Evolutionary conservation across 2,888 invertebrate genomes (phyloP), one percentile per base, ranked within the genome.

Genomic region (Pheosia gnoma): DNA sequence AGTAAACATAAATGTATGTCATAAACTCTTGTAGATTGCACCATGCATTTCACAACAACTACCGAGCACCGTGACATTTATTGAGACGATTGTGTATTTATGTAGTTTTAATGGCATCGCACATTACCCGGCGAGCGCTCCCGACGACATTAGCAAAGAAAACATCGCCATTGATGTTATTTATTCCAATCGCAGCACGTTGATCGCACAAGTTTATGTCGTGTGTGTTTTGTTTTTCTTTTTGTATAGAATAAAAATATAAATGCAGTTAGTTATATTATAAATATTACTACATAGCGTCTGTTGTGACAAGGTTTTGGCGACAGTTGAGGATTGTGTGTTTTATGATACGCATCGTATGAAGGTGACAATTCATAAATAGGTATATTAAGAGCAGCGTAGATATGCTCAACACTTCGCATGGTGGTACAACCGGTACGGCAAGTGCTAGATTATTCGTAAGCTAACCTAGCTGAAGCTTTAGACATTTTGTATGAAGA

Each of bases 61-160:
- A 79, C 77, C 71, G 60, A 70, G 61, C 63, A 58, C 59, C 66
- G 67, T 75, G 68, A 72, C 72, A 62, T 91, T 91, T 91, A 90
- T 89, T 86, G 87, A 88, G 85, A 86, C 86, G 86, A 88, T 88
- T 82, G 84, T 83, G 85, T 91, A 92, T 92, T 93, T 93, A 90
- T 92, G 89, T 86, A 74, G 82, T 90, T 91, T 92, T 93, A 93
- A 92, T 92, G 93, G 88, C 82, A 66, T 79, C 73, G 84, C 86
- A 89, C 92, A 92, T 93, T 93, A 93, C 87, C 81, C 76, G 75
- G 68, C 70, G 70, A 62, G 67, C 78, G 77, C 70, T 67, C 70
- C 62, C 71, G 76, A 66, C 75, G 74, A 76, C 77, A 72, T 74
- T 75, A 75, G 70, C 74, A 75, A 87, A 85, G 87, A 86, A 86